Percentiles rank a stretch among this genome's conserved stretches.
These are phyloP conservation scores for Lamproptera curius DNA, from an alignment of 2,888 invertebrate species.

Conservation along the genomic window DNA sequence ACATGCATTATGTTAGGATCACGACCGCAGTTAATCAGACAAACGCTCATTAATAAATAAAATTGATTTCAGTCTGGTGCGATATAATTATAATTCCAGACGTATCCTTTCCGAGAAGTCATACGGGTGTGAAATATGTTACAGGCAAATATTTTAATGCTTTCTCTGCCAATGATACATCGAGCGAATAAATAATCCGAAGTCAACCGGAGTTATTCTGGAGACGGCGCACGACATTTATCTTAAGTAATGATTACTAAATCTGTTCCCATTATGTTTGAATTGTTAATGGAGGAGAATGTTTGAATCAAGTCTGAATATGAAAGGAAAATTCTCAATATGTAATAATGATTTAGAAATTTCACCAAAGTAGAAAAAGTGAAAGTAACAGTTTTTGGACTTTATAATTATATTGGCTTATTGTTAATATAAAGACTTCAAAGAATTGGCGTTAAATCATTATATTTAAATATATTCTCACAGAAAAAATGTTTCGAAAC, in stretches of 20 bases:
- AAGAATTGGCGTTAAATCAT: too few relatives aligned
- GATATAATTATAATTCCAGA: conserved; percentile 21
- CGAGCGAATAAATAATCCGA: conserved; percentile 38
- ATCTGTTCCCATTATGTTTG: conserved; percentile 29
- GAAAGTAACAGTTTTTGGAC: too few relatives aligned
- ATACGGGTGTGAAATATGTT: conserved; percentile 49
- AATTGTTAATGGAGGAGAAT: too few relatives aligned
- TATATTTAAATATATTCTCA: too few relatives aligned
- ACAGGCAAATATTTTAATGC: conserved; percentile 64
- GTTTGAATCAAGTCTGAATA: too few relatives aligned
- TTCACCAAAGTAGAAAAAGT: too few relatives aligned
- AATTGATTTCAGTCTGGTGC: conserved; percentile 7
- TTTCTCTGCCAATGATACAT: conserved; percentile 49
- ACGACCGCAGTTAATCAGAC: background rate
- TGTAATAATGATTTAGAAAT: too few relatives aligned
- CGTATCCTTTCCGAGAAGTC: conserved; percentile 40
- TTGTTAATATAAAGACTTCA: too few relatives aligned
- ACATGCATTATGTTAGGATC: background rate
- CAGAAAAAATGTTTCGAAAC: too few relatives aligned
- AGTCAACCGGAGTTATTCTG: conserved; percentile 21
- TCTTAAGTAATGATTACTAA: conserved; percentile 46
- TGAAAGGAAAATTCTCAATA: too few relatives aligned
- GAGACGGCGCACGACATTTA: conserved; percentile 31
- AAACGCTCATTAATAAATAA: conserved; percentile 10
- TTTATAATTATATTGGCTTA: too few relatives aligned